Evolutionary conservation across 2,113 vertebrate species (phyloP).

Genomic region (Prunella himalayana): DNA sequence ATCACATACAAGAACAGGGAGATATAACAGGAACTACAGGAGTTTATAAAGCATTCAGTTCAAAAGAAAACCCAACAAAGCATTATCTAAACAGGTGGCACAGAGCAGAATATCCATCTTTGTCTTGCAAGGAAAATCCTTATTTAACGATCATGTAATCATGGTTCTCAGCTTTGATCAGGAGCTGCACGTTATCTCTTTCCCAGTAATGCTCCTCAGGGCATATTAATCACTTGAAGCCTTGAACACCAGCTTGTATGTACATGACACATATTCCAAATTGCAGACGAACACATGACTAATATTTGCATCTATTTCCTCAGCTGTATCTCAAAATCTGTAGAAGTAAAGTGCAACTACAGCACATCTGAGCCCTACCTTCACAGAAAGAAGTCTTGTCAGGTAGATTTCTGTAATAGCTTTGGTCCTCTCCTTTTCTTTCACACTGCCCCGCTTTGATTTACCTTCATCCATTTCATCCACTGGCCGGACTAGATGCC

Average conservation of each 20-base stretch:
- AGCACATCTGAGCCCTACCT: slow-evolving; percentile 74
- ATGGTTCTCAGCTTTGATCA: neutral
- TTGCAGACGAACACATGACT: neutral
- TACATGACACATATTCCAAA: neutral
- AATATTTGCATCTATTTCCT: neutral
- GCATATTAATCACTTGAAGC: neutral
- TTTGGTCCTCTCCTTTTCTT: slow-evolving; percentile 98
- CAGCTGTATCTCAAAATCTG: neutral
- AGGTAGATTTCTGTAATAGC: slow-evolving; percentile 99
- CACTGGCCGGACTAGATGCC: slow-evolving; percentile 89
- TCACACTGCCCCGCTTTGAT: slow-evolving; percentile 93
- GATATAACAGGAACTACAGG: neutral
- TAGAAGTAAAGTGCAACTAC: neutral
- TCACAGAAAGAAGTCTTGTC: slow-evolving; percentile 95
- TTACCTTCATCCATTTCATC: slow-evolving; percentile 95
- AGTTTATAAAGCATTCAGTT: neutral
- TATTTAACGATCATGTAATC: neutral
- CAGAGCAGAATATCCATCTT: neutral
- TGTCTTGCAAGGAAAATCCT: neutral
- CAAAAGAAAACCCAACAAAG: neutral
- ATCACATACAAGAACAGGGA: neutral
- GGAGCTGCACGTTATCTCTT: neutral
- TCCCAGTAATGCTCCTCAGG: neutral
- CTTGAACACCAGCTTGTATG: neutral
- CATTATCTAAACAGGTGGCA: neutral